Evolutionary conservation across 1,140 invertebrate species (phyloP).

Genomic region (Apocrypta bakeri): DNA sequence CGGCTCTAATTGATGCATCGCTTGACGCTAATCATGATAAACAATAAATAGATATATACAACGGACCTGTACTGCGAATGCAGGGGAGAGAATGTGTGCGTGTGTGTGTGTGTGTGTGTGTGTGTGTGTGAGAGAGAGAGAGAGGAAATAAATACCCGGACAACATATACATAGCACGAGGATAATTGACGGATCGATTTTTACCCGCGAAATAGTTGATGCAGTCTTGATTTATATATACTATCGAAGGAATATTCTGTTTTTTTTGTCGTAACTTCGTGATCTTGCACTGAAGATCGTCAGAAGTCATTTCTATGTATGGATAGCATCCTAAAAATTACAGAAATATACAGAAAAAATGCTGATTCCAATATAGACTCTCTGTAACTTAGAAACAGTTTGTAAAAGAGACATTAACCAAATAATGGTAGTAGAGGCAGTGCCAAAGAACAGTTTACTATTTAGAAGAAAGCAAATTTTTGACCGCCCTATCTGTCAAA

Average conservation of each 20-base stretch:
- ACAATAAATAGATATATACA: constrained; percentile 67
- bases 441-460: no score
- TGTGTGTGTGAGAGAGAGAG: not conserved
- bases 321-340: no score
- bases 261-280: not conserved
- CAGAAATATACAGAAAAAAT: no score
- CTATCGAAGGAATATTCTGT: not conserved
- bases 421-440: no score
- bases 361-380: no score
- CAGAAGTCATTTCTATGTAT: no score
- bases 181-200: constrained; percentile 50
- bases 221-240: not conserved
- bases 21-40: constrained; percentile 66
- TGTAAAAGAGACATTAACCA: no score
- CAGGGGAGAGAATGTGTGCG: not conserved
- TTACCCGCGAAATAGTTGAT: not conserved
- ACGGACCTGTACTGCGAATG: constrained; percentile 12
- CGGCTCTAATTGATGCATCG: constrained; percentile 68
- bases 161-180: not conserved
- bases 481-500: no score
- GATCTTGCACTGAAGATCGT: no score
- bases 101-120: not conserved
- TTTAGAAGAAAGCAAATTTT: no score
- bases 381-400: no score
- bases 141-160: constrained; percentile 1